Base-by-base conservation (phyloP, 1,140 invertebrate species). In the Radopholus similis region DNA sequence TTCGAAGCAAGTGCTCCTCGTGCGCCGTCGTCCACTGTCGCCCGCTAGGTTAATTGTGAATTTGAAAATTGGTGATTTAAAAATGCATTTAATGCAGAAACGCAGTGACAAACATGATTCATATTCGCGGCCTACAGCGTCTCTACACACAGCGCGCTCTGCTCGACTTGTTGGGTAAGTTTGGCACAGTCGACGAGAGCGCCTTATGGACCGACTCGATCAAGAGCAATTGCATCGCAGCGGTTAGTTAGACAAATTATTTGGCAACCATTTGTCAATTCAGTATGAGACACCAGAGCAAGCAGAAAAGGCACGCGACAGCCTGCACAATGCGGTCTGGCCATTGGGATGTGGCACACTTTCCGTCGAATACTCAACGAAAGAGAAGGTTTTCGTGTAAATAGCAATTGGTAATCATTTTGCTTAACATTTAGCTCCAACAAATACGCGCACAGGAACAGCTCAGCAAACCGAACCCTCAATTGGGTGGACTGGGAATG, bases 121-220 rank as follows among this genome's bases (percentile, higher is more conserved):
- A 76, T 47, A 75, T 76, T 55, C 66, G 71, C 13, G 64, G 68
- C 30, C 49, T 76, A 15, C 74, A 71, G 42, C 75, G 75, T 2
- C 75, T 75, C 28, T 76, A 76, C 53, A 76, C 75, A 26, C 38
- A 72, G 35, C 28, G 23, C 15, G 47, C 49, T 5, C 38, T 77
- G 18, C 57, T 58, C 23, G 38, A 49, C 8, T 57, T 75, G 57
- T 60, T 76, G 23, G 30, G 55, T 38, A 72, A 67, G 30, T 67
- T 72, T 53, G 76, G 76, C 15, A 58, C 30, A 28, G 49, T 71
- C 4, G 68, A 66, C 40, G 65, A 67, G 11, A 49, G 30, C 30
- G 64, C 68, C 58, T 77, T 77, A 42, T 77, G 75, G 75, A 77
- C 77, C 44, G 75, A 77, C 38, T 77, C 67, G 28, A 69, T 77